These are phyloP conservation scores for Cetonia aurata DNA, from an alignment of 2,888 invertebrate genomes.

Conservation along the genomic window DNA sequence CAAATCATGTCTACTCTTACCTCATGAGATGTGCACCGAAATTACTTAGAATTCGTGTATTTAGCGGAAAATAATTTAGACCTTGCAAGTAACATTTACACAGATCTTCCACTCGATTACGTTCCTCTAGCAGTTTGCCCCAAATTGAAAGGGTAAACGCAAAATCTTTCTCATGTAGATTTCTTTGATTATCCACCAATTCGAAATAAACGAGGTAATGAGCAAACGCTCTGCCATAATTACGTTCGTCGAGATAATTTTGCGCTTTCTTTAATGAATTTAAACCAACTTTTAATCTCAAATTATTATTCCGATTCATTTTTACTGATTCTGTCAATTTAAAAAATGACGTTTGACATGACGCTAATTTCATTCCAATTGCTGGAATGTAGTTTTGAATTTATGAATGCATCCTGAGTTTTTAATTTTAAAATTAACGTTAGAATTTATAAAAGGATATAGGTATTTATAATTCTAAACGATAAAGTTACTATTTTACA, in stretches of 20 bases:
- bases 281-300: conserved; percentile 41
- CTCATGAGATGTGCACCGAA: conserved; percentile 69
- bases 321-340: background rate
- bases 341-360: too few relatives aligned
- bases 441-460: too few relatives aligned
- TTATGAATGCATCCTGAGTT: too few relatives aligned
- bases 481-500: too few relatives aligned
- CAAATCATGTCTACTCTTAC: conserved; percentile 55
- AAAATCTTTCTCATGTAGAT: conserved; percentile 55
- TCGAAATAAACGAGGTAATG: conserved; percentile 59
- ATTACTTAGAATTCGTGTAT: conserved; percentile 67
- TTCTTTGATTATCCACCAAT: conserved; percentile 52
- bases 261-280: conserved; percentile 56
- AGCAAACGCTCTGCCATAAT: conserved; percentile 60
- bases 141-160: conserved; percentile 55
- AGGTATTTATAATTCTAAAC: too few relatives aligned
- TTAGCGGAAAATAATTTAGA: conserved; percentile 67
- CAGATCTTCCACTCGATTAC: conserved; percentile 61
- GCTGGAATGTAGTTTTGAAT: too few relatives aligned
- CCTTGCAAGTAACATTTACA: conserved; percentile 65
- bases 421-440: too few relatives aligned
- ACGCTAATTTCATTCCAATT: too few relatives aligned
- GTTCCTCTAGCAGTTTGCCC: conserved; percentile 58
- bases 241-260: conserved; percentile 52
- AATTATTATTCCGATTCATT: conserved; percentile 38